phyloP scores from a whole-genome alignment of 2,797 vertebrate genomes.

The Hydrolagus colliei region DNA sequence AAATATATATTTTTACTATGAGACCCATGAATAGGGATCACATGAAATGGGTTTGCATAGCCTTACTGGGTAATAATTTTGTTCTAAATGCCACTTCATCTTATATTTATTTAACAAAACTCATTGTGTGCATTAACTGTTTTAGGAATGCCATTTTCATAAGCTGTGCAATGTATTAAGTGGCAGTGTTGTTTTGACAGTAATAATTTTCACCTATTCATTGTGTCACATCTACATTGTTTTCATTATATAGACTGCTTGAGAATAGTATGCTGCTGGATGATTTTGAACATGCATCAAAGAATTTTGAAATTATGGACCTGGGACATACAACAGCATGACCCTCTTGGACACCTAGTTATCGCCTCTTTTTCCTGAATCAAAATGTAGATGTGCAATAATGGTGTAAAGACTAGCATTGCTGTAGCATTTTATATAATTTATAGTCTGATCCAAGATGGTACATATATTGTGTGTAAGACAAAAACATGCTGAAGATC shows the following conservation, averaged over 20 bases:
- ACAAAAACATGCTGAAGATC: slow-evolving; percentile 22
- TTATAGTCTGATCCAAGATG: slow-evolving; percentile 2
- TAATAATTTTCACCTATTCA: slow-evolving; percentile 12
- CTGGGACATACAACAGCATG: slow-evolving; percentile 75
- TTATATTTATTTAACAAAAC: neutral
- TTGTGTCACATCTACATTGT: slow-evolving; percentile 74
- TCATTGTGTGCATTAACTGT: neutral
- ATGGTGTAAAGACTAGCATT: slow-evolving; percentile 23
- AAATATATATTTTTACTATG: neutral
- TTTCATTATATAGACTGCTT: slow-evolving; percentile 90
- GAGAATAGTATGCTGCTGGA: slow-evolving; percentile 80
- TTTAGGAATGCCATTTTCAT: neutral
- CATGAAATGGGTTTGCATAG: neutral
- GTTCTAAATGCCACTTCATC: neutral
- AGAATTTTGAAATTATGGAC: slow-evolving; percentile 73
- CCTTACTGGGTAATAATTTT: neutral
- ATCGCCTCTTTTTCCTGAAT: slow-evolving; percentile 13
- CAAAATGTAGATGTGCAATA: slow-evolving; percentile 28
- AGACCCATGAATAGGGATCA: neutral
- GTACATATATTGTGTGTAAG: slow-evolving; percentile 6
- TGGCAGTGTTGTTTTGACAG: neutral
- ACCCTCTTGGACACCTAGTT: slow-evolving; percentile 49
- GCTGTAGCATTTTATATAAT: slow-evolving; percentile 15
- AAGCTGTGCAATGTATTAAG: slow-evolving; percentile 10
- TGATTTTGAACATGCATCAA: slow-evolving; percentile 75